Evolutionary conservation across 2,888 invertebrate species (phyloP), one percentile per base, ranked within the genome.

Genomic region (Bugulina stolonifera): DNA sequence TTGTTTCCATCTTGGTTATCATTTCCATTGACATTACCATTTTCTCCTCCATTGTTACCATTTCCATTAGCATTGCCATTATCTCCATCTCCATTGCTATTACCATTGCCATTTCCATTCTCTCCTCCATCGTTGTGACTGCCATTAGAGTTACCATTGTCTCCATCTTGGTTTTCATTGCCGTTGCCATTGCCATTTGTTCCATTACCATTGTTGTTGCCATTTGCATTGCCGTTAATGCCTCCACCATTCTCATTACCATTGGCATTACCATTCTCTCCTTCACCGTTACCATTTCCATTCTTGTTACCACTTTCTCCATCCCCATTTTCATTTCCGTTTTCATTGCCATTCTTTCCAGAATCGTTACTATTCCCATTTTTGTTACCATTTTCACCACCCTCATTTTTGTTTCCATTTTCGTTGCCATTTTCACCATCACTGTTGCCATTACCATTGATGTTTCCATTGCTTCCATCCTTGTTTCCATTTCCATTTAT

Each of bases 41-140:
- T 43, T 18, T 10, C 5, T 18, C 18, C 43, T 43, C 43, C 43
- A 5, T 10, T 43, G 43, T 43, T 43, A 10, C 32, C 64, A 64
- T 64, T 64, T 2, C 64, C 64, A 34, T 64, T 64, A 32, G 32
- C 14, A n/a, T 64, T 64, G 29, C 64, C 64, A 32, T 64, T 64
- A 2, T 14, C 32, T 29, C 34, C 64, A 29, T 27, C 32, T 5
- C 32, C 5, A 27, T 64, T 64, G n/a, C 32, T 32, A 32, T 64
- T 64, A 34, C 64, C 64, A 64, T 64, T 64, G 27, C 14, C 32
- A 32, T 34, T 64, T 10, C 64, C 64, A 32, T 64, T 64, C 3
- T 64, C 64, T 64, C 25, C 27, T 29, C 64, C 64, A 10, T 64
- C 32, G 32, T 64, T 64, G 27, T 29, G 25, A 64, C 32, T 64